phyloP scores from a whole-genome alignment of 2,888 invertebrate genomes.

The Campaea margaritaria region DNA sequence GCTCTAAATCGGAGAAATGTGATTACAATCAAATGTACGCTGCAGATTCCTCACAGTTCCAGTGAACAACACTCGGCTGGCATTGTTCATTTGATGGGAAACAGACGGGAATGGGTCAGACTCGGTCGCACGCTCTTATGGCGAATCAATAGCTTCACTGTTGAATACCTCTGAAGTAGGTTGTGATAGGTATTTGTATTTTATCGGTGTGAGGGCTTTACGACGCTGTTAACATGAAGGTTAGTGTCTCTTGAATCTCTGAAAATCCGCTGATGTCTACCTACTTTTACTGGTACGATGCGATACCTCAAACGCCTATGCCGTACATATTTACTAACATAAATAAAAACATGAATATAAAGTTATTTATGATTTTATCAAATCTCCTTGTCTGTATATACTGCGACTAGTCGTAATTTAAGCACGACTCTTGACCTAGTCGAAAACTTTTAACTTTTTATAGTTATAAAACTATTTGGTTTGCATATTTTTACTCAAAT shows the following conservation, averaged over 20 bases:
- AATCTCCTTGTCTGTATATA: conserved; percentile 9
- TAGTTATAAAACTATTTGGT: too few species aligned
- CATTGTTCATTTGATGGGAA: conserved; percentile 27
- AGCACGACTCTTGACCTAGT: too few species aligned
- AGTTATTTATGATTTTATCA: neutral
- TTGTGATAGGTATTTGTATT: conserved; percentile 26
- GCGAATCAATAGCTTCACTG: conserved; percentile 57
- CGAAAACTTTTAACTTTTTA: too few species aligned
- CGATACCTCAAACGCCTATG: neutral
- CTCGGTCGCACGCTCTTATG: conserved; percentile 49
- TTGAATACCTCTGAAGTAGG: conserved; percentile 40
- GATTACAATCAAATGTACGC: conserved; percentile 1
- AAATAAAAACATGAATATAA: neutral
- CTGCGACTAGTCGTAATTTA: too few species aligned
- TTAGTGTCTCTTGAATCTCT: conserved; percentile 20
- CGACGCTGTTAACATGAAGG: conserved; percentile 23
- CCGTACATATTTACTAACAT: conserved; percentile 16
- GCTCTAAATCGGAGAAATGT: too few species aligned
- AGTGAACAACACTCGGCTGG: conserved; percentile 19
- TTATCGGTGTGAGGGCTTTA: conserved; percentile 21
- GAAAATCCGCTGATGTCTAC: conserved; percentile 3
- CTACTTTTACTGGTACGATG: neutral
- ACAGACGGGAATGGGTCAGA: conserved; percentile 54
- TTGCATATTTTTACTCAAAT: too few species aligned
- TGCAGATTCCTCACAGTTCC: conserved; percentile 13